Evolutionary conservation across 2,888 invertebrate species (phyloP).

Genomic region (Eupsilia transversa): DNA sequence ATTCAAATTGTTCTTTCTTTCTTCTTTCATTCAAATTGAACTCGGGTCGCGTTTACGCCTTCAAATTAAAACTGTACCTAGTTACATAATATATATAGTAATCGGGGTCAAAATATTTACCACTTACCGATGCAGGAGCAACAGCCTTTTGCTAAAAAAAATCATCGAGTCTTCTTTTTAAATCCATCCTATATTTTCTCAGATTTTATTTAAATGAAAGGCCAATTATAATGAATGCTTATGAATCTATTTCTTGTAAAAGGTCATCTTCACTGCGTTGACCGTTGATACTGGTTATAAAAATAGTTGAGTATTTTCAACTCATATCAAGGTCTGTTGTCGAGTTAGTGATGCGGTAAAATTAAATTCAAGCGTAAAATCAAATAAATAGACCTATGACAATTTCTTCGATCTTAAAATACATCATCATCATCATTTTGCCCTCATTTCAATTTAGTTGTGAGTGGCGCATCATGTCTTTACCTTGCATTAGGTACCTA

Average conservation of each 20-base stretch:
- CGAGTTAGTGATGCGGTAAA: constrained; percentile 68
- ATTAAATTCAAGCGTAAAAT: constrained; percentile 54
- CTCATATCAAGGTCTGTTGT: constrained; percentile 72
- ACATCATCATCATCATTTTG: not conserved
- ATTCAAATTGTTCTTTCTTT: too few species aligned
- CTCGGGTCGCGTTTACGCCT: too few species aligned
- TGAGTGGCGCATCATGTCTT: not conserved
- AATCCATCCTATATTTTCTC: constrained; percentile 4
- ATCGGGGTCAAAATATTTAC: not conserved
- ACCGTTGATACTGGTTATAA: constrained; percentile 73
- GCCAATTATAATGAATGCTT: constrained; percentile 50
- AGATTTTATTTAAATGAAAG: constrained; percentile 35
- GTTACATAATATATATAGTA: not conserved
- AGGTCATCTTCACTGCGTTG: constrained; percentile 72
- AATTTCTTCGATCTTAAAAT: not conserved
- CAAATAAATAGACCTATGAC: not conserved
- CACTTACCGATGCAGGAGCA: not conserved
- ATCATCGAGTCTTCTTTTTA: not conserved
- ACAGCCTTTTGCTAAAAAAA: not conserved
- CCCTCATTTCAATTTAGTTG: not conserved
- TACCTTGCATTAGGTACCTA: not conserved
- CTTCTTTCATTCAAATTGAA: too few species aligned
- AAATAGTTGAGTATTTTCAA: constrained; percentile 72
- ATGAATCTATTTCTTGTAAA: constrained; percentile 69
- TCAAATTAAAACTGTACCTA: constrained; percentile 12